Percentiles rank a stretch among this genome's conserved stretches.
Conservation (phyloP, 1,140 invertebrate genomes). For the Euwallacea fornicatus region DNA sequence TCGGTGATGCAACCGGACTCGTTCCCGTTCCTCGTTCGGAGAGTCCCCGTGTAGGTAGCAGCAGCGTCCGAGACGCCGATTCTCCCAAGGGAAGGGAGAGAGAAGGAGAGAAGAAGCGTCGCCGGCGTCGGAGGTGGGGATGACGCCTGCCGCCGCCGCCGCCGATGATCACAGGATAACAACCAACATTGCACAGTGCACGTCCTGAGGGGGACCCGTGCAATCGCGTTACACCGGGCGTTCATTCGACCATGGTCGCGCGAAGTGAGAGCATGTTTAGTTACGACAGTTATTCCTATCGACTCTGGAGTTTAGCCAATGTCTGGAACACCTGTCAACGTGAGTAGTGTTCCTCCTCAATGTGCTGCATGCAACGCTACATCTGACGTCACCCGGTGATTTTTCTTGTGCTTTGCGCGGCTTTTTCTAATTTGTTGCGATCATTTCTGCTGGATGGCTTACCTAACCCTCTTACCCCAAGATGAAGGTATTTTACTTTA, state of each 20-base stretch:
- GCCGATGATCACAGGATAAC: constrained; percentile 61
- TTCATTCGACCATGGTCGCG: constrained; percentile 65
- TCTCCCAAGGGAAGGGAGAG: constrained; percentile 15
- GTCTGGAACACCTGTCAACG: constrained; percentile 69
- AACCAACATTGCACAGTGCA: constrained; percentile 40
- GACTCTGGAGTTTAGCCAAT: constrained; percentile 71
- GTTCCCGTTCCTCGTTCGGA: constrained; percentile 13
- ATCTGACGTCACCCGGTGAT: constrained; percentile 1
- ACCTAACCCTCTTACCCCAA: constrained; percentile 27
- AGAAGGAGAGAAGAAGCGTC: constrained; percentile 24
- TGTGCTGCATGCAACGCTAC: constrained; percentile 4
- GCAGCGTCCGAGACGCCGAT: constrained; percentile 28
- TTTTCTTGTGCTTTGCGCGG: constrained; percentile 19
- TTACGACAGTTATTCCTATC: constrained; percentile 70
- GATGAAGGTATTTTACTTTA: constrained; percentile 30
- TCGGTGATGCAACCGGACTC: constrained; percentile 35
- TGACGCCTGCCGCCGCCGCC: constrained; percentile 48
- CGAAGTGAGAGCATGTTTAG: constrained; percentile 67
- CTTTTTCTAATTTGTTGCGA: constrained; percentile 17
- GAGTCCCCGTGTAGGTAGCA: constrained; percentile 46
- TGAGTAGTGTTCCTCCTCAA: constrained; percentile 56
- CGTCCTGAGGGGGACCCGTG: constrained; percentile 41
- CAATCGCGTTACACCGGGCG: constrained; percentile 40
- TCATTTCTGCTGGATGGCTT: constrained; percentile 35
- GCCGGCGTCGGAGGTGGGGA: constrained; percentile 50